Conservation (phyloP, 2,888 invertebrate genomes). For the Philereme vetulata region DNA sequence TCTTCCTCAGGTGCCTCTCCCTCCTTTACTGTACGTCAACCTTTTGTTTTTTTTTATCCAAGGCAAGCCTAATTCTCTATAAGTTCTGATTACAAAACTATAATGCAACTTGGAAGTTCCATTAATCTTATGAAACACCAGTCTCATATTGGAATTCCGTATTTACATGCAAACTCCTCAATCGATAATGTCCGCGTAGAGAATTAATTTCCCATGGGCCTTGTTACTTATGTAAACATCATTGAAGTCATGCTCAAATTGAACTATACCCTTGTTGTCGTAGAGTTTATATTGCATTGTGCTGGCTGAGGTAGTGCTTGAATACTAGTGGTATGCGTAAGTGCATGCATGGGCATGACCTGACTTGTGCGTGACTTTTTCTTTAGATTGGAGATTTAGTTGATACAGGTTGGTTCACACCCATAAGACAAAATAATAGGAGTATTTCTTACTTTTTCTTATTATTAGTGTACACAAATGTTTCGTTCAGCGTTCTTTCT, state of each 20-base stretch:
- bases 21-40: no score
- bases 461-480: no score
- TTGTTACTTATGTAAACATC: conserved; percentile 29
- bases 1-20: no score
- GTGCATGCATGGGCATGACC: conserved; percentile 44
- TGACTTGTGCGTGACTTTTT: conserved; percentile 56
- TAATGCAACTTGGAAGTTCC: not conserved
- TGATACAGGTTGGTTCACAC: conserved; percentile 1
- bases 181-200: conserved; percentile 37
- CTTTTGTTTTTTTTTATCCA: no score
- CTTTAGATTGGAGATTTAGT: conserved; percentile 36
- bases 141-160: conserved; percentile 17
- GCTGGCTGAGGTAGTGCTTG: not conserved
- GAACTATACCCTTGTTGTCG: conserved; percentile 16
- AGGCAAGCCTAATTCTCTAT: no score
- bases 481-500: no score
- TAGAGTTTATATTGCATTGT: conserved; percentile 19
- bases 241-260: conserved; percentile 11
- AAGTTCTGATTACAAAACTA: no score
- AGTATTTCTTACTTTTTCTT: no score
- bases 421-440: no score
- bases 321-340: conserved; percentile 1
- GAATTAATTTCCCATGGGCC: conserved; percentile 50
- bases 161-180: conserved; percentile 34
- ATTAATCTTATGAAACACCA: conserved; percentile 8